These are phyloP conservation scores for Luidia sarsii DNA, from an alignment of 53 echinoderm and acorn worm species.

Conservation along the genomic window DNA sequence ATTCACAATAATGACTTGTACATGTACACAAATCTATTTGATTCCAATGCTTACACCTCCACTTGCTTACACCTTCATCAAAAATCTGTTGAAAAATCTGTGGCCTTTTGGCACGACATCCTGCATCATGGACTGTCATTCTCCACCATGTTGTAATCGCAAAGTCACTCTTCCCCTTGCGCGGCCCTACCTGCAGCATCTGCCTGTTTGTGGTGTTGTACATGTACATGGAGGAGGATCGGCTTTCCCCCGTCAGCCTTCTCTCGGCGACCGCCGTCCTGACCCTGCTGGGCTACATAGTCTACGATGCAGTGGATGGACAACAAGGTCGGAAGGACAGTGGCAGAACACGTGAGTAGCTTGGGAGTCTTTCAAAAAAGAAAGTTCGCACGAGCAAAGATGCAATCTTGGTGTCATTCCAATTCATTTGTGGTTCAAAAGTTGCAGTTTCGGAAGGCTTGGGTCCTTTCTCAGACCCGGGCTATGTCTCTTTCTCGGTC, in stretches of 20 bases:
- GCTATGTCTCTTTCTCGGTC: too few species aligned
- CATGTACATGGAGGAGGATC: conserved; percentile 67
- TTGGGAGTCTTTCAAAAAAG: background rate
- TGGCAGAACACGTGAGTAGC: conserved; percentile 82
- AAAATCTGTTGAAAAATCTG: too few species aligned
- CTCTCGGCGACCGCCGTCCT: conserved; percentile 41
- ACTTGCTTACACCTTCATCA: too few species aligned
- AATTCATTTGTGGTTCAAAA: background rate
- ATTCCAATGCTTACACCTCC: too few species aligned
- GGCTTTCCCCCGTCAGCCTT: conserved; percentile 60
- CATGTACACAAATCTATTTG: too few species aligned
- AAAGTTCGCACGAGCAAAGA: background rate
- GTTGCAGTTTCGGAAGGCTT: too few species aligned
- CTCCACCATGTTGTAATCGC: too few species aligned
- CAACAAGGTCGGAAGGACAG: conserved; percentile 52
- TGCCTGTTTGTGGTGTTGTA: conserved; percentile 82
- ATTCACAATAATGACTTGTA: too few species aligned
- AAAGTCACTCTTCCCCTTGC: too few species aligned
- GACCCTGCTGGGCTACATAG: conserved; percentile 64
- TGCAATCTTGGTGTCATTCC: background rate
- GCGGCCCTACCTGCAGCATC: conserved; percentile 67
- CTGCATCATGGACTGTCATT: too few species aligned
- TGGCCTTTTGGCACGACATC: too few species aligned
- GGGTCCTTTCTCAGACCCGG: too few species aligned
- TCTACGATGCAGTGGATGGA: conserved; percentile 67